These are phyloP conservation scores for Dryomyza anilis DNA, from an alignment of 2,888 invertebrate genomes.

Conservation along the genomic window DNA sequence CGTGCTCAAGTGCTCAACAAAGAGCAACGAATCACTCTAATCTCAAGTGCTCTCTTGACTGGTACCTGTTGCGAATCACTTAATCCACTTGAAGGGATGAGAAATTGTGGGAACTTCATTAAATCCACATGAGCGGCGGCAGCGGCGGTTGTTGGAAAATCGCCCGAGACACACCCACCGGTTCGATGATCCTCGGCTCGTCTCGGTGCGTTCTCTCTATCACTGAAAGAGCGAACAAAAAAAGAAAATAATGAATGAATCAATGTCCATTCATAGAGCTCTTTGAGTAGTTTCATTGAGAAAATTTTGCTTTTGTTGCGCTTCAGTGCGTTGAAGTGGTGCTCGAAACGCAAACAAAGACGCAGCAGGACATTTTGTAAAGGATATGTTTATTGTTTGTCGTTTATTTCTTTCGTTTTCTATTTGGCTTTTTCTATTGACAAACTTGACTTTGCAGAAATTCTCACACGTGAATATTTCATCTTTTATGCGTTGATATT, in stretches of 20 bases:
- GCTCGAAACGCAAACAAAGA: background rate
- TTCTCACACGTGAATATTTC: slow-evolving; percentile 6
- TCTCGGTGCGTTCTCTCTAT: background rate
- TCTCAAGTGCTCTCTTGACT: background rate
- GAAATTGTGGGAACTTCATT: slow-evolving; percentile 21
- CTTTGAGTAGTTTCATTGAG: slow-evolving; percentile 5
- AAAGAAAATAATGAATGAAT: background rate
- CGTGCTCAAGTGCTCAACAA: background rate
- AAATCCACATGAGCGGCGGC: background rate
- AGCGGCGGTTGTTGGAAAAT: background rate
- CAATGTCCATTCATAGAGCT: background rate
- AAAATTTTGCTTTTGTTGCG: background rate
- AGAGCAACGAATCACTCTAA: slow-evolving; percentile 1
- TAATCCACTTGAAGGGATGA: slow-evolving; percentile 19
- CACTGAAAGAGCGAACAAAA: no score
- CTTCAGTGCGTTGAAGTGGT: background rate
- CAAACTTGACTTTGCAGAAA: slow-evolving; percentile 9
- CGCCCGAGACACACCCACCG: background rate
- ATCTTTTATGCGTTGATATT: background rate
- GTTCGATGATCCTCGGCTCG: background rate
- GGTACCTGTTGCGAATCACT: slow-evolving; percentile 20
- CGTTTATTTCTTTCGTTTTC: no score
- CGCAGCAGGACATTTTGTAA: background rate
- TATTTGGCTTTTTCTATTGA: background rate
- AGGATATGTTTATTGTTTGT: background rate